A percentile compares a stretch with the other conserved stretches of the same genome.
Evolutionary conservation across 2,797 vertebrate species (phyloP).

Genomic region (Rhincodon typus): DNA sequence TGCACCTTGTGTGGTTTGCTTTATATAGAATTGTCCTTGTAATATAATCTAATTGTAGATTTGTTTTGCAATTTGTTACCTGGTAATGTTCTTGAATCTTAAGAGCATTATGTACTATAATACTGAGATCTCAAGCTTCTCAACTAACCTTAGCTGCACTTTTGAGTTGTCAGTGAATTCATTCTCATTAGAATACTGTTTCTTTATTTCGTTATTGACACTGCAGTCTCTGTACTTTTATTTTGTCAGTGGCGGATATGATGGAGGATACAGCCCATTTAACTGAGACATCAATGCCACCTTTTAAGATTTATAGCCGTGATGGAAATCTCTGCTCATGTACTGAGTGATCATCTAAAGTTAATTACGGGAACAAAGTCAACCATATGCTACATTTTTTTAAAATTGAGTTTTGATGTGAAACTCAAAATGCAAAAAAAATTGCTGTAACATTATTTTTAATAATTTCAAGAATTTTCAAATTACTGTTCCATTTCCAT

Average conservation of each 20-base stretch:
- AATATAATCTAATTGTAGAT: neutral
- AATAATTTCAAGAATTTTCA: neutral
- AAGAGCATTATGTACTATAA: neutral
- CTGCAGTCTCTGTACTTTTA: neutral
- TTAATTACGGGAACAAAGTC: constrained; percentile 9
- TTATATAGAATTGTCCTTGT: neutral
- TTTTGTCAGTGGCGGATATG: neutral
- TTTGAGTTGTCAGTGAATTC: neutral
- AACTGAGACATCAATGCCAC: neutral
- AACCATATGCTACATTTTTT: neutral
- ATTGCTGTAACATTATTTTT: neutral
- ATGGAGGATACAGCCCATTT: constrained; percentile 1
- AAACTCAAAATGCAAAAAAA: neutral
- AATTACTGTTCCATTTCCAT: neutral
- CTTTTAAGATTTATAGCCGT: neutral
- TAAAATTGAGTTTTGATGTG: neutral
- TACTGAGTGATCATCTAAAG: neutral
- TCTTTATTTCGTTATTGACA: neutral
- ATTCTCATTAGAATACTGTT: neutral
- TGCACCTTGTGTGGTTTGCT: neutral
- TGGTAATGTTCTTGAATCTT: neutral
- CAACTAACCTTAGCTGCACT: neutral
- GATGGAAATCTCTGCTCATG: neutral
- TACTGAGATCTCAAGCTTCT: neutral
- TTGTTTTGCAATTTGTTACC: neutral